Percentiles rank a stretch among this genome's conserved stretches.
phyloP scores from a whole-genome alignment of 2,888 invertebrate species.

The Drosophila neonasuta region DNA sequence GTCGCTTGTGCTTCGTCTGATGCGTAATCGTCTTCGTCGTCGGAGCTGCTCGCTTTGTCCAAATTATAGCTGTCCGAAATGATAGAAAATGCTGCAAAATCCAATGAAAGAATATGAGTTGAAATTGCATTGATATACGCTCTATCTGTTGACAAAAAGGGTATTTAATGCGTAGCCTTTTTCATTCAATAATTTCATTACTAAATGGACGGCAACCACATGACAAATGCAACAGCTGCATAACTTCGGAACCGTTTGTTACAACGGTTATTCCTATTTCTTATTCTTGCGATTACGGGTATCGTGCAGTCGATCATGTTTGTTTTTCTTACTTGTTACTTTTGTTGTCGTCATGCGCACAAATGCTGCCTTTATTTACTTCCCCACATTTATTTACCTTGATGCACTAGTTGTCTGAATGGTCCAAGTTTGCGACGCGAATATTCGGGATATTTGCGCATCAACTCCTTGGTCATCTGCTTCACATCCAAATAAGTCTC shows the following conservation, averaged over 20 bases:
- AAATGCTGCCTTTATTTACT: constrained; percentile 30
- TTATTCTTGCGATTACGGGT: not conserved
- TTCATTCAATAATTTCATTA: too few species aligned
- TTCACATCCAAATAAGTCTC: constrained; percentile 91
- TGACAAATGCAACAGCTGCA: not conserved
- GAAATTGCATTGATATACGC: not conserved
- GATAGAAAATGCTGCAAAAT: constrained; percentile 86
- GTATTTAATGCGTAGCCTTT: not conserved
- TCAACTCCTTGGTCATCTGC: constrained; percentile 91
- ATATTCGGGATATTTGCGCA: constrained; percentile 90
- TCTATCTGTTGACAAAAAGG: not conserved
- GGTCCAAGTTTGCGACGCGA: constrained; percentile 89
- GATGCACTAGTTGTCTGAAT: constrained; percentile 90
- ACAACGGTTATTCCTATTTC: too few species aligned
- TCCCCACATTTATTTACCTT: constrained; percentile 77
- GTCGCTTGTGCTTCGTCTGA: constrained; percentile 49
- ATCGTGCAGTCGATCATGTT: not conserved
- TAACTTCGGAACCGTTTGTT: too few species aligned
- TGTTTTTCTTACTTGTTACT: not conserved
- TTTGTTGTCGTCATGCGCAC: constrained; percentile 38
- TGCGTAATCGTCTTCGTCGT: constrained; percentile 83
- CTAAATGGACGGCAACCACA: too few species aligned
- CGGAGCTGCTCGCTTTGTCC: constrained; percentile 79
- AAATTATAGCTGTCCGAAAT: constrained; percentile 87
- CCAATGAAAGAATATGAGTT: not conserved